phyloP scores from a whole-genome alignment of 2,888 invertebrate species.

The Hypolimnas misippus region DNA sequence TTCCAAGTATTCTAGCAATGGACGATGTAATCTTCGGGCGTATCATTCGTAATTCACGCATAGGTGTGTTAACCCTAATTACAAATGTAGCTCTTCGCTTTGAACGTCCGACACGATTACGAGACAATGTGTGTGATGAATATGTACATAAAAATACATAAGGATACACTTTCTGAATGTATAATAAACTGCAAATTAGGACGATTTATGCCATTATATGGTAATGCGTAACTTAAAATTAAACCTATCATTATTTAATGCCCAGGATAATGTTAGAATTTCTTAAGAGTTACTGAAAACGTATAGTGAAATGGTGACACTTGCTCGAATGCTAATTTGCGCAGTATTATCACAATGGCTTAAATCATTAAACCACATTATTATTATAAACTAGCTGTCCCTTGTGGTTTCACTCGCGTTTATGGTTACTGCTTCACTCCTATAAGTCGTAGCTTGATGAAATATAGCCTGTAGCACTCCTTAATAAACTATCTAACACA shows the following conservation, averaged over 20 bases:
- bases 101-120: constrained; percentile 24
- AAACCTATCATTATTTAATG: constrained; percentile 10
- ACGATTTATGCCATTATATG: constrained; percentile 14
- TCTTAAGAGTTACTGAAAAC: not conserved
- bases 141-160: constrained; percentile 20
- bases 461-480: too few species aligned
- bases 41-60: not conserved
- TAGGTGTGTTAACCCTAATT: constrained; percentile 6
- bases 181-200: constrained; percentile 10
- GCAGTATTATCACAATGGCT: too few species aligned
- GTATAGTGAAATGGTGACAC: not conserved
- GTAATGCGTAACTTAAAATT: constrained; percentile 9
- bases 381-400: too few species aligned
- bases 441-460: too few species aligned
- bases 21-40: not conserved
- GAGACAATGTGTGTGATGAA: constrained; percentile 18
- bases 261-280: not conserved
- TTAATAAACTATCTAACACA: too few species aligned
- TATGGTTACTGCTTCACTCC: too few species aligned
- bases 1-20: not conserved
- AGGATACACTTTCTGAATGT: constrained; percentile 14
- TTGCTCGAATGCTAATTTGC: too few species aligned
- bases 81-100: constrained; percentile 15
- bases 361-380: too few species aligned
- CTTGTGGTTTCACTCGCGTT: too few species aligned